phyloP scores from a whole-genome alignment of 2,797 vertebrate species.

The Perodicticus potto region DNA sequence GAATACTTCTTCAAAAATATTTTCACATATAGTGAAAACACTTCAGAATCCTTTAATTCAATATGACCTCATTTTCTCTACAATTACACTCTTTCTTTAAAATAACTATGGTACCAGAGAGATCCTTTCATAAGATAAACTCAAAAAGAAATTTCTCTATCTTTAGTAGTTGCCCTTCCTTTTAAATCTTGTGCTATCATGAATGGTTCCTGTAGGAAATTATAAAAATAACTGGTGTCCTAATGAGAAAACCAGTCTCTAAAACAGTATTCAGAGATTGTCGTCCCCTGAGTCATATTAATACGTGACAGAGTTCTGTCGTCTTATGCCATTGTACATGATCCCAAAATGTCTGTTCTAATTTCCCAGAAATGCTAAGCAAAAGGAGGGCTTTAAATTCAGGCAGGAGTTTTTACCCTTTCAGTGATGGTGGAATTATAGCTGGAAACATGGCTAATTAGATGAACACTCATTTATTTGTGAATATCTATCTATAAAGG shows the following conservation, averaged over 20 bases:
- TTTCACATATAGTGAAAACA: neutral
- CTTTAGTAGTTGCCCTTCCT: conserved; percentile 73
- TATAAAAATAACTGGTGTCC: conserved; percentile 78
- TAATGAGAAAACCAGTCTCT: conserved; percentile 74
- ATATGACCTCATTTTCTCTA: conserved; percentile 9
- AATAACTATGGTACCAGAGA: conserved; percentile 57
- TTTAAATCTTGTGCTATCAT: conserved; percentile 72
- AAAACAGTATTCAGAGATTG: conserved; percentile 32
- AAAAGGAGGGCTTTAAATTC: conserved; percentile 4
- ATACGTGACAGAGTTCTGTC: conserved; percentile 67
- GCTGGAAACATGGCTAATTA: conserved; percentile 14
- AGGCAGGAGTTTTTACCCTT: conserved; percentile 28
- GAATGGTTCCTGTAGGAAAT: conserved; percentile 74
- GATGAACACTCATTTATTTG: conserved; percentile 29
- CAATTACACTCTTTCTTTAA: conserved; percentile 52
- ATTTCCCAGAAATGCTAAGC: conserved; percentile 66
- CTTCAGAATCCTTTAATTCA: conserved; percentile 45
- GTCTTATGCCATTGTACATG: conserved; percentile 58
- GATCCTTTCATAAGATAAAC: conserved; percentile 45
- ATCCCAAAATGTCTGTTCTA: conserved; percentile 60
- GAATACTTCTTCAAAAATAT: conserved; percentile 32
- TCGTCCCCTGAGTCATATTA: conserved; percentile 35
- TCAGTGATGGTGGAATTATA: conserved; percentile 22
- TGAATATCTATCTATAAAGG: neutral
- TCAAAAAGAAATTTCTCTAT: conserved; percentile 60